Conservation (phyloP, 1,140 invertebrate genomes). For the Pteromalus puparum region DNA sequence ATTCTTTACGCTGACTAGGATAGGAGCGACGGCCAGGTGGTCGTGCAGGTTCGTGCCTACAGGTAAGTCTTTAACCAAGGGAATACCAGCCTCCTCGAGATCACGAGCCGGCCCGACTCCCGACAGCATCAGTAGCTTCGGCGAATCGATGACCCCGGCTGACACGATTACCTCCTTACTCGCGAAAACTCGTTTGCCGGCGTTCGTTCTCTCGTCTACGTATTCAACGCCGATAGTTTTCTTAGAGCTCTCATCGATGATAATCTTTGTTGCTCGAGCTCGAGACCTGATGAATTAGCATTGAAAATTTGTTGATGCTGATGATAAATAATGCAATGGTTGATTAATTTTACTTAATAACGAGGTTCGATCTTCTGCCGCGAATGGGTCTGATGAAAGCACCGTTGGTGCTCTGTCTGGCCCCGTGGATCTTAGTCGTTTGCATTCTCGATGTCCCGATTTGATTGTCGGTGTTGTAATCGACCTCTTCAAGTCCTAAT, state of each 20-base stretch:
- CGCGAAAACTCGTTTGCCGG: not conserved
- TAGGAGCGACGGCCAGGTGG: slow-evolving; percentile 79
- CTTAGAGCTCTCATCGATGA: not conserved
- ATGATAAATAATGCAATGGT: no score
- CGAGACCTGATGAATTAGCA: slow-evolving; percentile 63
- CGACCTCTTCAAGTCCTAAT: not conserved
- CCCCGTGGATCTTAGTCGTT: not conserved
- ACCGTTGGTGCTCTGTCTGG: not conserved
- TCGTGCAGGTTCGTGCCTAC: slow-evolving; percentile 21
- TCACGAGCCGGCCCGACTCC: slow-evolving; percentile 12
- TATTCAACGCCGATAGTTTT: slow-evolving; percentile 2
- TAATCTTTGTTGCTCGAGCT: not conserved
- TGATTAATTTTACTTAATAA: not conserved
- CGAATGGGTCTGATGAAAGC: slow-evolving; percentile 25
- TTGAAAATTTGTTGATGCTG: no score
- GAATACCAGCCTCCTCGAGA: not conserved
- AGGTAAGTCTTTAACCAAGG: not conserved
- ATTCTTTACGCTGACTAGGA: not conserved
- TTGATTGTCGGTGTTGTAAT: slow-evolving; percentile 8
- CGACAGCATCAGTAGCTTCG: slow-evolving; percentile 30
- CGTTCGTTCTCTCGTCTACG: not conserved
- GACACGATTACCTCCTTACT: slow-evolving; percentile 22
- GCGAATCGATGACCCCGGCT: slow-evolving; percentile 13
- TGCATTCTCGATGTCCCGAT: not conserved
- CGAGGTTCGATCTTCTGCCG: not conserved